Conservation (phyloP, 2,113 vertebrate genomes). For the Ictidomys tridecemlineatus region DNA sequence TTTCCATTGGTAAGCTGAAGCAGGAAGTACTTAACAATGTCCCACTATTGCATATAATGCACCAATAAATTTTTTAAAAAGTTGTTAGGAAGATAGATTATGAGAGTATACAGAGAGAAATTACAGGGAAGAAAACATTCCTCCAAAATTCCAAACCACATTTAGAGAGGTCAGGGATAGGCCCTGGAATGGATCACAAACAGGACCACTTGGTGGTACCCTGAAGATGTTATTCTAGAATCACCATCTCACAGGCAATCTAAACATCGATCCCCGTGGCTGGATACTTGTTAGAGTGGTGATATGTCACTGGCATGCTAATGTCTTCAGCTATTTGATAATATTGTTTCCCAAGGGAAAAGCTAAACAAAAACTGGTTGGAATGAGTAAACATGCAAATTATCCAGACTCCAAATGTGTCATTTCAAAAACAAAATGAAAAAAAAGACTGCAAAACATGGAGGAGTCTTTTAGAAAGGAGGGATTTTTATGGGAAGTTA, state of each 20-base stretch:
- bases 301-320: neutral
- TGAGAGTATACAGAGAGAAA: neutral
- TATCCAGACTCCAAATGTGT: neutral
- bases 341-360: constrained; percentile 17
- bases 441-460: neutral
- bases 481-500: neutral
- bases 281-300: neutral
- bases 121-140: neutral
- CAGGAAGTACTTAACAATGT: neutral
- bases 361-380: neutral
- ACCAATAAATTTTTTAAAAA: too few species aligned
- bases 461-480: neutral
- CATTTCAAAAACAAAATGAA: constrained; percentile 2
- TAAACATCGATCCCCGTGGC: neutral
- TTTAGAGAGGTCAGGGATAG: neutral
- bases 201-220: neutral
- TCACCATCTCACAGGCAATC: neutral
- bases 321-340: neutral
- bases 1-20: neutral
- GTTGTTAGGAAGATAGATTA: neutral
- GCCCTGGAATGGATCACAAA: neutral
- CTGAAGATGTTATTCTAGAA: neutral
- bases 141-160: neutral
- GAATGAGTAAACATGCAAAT: neutral
- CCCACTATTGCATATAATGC: too few species aligned